Evolutionary conservation across 2,888 invertebrate species (phyloP), one percentile per base, ranked within the genome.

Genomic region (Leptinotarsa tumamoca): DNA sequence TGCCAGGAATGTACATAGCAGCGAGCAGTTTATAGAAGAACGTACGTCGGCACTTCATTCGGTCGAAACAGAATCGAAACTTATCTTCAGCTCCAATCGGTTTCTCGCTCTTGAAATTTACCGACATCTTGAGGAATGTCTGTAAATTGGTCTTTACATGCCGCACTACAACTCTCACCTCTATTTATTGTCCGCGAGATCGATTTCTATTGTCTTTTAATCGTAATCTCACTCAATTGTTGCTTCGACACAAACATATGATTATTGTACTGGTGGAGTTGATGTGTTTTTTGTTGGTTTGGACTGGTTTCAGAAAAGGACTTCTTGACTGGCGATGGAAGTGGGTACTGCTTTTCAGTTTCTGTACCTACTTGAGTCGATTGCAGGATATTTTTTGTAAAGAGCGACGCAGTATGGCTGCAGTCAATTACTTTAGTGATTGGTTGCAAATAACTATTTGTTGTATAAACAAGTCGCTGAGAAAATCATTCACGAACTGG

Each of bases 111-210:
- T 84, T 83, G 83, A 84, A 84, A 85, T 85, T 84, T 85, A 85
- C 86, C 85, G 86, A 84, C 86, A 86, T 86, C 76, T 79, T 69
- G 63, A 67, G 73, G 79, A 79, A 87, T 87, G 87, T 86, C 85
- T 86, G 86, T 87, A 87, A 86, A 87, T 87, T 86, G 87, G 86
- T 86, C 82, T 85, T 86, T 86, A 87, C 86, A 86, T 84, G 86
- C 87, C 86, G 78, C 76, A 72, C 76, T 80, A 82, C 83, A 82
- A 82, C 83, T 79, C 75, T 80, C 81, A 80, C 80, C 78, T 78
- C 80, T 82, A 84, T 84, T 83, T 83, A 81, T 81, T 79, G 80
- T 80, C 78, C 72, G 67, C 75, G 68, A 79, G 81, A 80, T 81
- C 81, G 81, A 82, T 82, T 82, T 77, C 80, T 80, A 82, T 82